phyloP scores from a whole-genome alignment of 1,140 invertebrate species.

The Trinorchestia longiramus region DNA sequence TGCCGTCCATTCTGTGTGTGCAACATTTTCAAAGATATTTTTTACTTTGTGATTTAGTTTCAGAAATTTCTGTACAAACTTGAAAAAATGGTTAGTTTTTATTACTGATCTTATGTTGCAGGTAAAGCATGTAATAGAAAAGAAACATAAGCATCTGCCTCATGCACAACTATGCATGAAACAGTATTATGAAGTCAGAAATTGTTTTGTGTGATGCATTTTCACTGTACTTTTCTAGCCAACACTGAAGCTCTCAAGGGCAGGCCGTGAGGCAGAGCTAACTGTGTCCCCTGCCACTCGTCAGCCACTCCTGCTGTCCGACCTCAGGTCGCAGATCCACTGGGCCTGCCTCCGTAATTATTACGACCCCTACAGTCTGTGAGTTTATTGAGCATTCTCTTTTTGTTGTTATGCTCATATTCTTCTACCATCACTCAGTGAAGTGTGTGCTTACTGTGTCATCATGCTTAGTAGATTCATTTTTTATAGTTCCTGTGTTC shows the following conservation, averaged over 20 bases:
- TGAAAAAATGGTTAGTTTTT: no score
- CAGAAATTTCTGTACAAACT: no score
- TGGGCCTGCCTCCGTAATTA: background rate
- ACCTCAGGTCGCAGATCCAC: background rate
- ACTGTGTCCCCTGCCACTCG: background rate
- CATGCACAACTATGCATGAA: background rate
- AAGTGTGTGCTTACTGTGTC: no score
- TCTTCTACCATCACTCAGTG: background rate
- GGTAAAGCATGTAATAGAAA: background rate
- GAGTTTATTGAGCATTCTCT: background rate
- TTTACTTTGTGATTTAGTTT: no score
- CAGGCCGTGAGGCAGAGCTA: background rate
- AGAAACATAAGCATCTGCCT: background rate
- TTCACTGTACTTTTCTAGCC: background rate
- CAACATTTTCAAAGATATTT: no score
- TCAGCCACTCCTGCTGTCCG: background rate
- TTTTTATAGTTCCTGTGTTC: background rate
- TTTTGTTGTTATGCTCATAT: background rate
- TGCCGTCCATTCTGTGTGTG: no score
- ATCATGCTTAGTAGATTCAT: no score
- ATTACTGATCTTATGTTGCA: background rate
- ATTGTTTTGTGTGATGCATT: background rate
- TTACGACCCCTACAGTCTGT: conserved; percentile 3
- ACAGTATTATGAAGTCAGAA: no score
- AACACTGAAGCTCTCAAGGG: background rate